These are phyloP conservation scores for Ptycholaimellus sp. DNA, from an alignment of 2,888 invertebrate species.

Conservation along the genomic window DNA sequence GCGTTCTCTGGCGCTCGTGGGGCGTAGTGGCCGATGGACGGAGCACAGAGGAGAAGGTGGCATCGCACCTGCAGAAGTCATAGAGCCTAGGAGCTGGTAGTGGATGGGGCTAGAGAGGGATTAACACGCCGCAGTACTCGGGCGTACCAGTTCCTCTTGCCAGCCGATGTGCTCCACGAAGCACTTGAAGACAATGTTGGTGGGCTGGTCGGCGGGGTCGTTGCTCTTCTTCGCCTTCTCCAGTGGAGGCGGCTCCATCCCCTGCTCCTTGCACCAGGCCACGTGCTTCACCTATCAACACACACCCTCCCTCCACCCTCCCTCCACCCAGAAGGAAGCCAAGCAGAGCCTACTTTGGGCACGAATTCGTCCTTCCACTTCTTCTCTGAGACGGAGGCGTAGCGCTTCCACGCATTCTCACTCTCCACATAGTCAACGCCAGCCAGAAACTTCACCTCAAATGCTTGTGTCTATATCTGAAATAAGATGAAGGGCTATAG, in stretches of 20 bases:
- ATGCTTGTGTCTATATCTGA: not conserved
- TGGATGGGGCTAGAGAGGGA: too few relatives aligned
- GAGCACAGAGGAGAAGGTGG: slow-evolving; percentile 1
- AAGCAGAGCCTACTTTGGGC: too few relatives aligned
- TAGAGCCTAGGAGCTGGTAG: not conserved
- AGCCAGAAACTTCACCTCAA: not conserved
- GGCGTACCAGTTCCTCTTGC: not conserved
- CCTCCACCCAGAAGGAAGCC: too few relatives aligned
- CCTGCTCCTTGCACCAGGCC: not conserved
- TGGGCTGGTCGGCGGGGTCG: not conserved
- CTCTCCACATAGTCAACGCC: not conserved
- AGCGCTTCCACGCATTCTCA: too few relatives aligned
- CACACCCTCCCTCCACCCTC: too few relatives aligned
- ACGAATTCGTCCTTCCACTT: not conserved
- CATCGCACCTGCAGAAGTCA: slow-evolving; percentile 1
- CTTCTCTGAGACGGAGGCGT: too few relatives aligned
- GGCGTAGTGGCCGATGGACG: slow-evolving; percentile 3
- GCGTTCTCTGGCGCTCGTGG: too few relatives aligned
- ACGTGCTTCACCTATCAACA: too few relatives aligned
- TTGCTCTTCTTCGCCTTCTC: not conserved
- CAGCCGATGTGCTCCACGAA: slow-evolving; percentile 1
- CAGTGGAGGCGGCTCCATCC: not conserved
- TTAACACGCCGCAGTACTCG: slow-evolving; percentile 3
- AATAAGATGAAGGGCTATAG: not conserved
- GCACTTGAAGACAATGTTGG: not conserved